phyloP scores from a whole-genome alignment of 1,140 invertebrate species.

The Drosophila littoralis region DNA sequence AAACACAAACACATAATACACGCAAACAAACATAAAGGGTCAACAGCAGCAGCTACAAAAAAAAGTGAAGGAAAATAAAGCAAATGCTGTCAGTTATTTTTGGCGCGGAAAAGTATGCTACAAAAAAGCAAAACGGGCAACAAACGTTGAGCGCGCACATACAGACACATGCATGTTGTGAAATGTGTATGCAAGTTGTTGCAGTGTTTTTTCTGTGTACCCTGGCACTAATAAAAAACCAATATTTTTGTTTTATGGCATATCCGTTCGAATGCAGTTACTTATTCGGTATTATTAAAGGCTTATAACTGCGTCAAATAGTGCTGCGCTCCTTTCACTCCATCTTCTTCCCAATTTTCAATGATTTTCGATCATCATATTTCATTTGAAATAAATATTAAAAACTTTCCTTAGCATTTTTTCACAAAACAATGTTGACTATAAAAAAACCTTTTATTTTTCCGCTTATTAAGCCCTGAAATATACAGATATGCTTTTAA shows the following conservation, averaged over 20 bases:
- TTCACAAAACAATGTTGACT: too few species aligned
- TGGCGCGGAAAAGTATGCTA: slow-evolving; percentile 45
- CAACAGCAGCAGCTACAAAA: background rate
- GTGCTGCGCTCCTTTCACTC: too few species aligned
- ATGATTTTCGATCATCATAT: too few species aligned
- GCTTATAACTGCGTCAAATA: too few species aligned
- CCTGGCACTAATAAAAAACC: background rate
- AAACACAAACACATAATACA: slow-evolving; percentile 18
- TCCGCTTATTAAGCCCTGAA: too few species aligned
- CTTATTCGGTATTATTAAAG: too few species aligned
- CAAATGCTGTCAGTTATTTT: slow-evolving; percentile 31
- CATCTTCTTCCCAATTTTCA: too few species aligned
- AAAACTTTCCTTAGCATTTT: too few species aligned
- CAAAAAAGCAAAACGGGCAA: slow-evolving; percentile 10
- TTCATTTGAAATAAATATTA: too few species aligned
- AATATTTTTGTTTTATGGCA: background rate
- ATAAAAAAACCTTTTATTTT: too few species aligned
- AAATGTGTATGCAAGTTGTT: slow-evolving; percentile 38
- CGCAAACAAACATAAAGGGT: slow-evolving; percentile 11
- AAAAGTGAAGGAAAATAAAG: slow-evolving; percentile 8
- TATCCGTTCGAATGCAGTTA: background rate
- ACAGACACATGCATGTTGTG: slow-evolving; percentile 17
- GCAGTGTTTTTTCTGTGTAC: slow-evolving; percentile 2
- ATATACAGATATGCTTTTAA: too few species aligned
- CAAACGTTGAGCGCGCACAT: slow-evolving; percentile 3